Percentiles rank a stretch among this genome's conserved stretches.
Conservation (phyloP, 2,113 vertebrate species). For the Thamnophis sirtalis region DNA sequence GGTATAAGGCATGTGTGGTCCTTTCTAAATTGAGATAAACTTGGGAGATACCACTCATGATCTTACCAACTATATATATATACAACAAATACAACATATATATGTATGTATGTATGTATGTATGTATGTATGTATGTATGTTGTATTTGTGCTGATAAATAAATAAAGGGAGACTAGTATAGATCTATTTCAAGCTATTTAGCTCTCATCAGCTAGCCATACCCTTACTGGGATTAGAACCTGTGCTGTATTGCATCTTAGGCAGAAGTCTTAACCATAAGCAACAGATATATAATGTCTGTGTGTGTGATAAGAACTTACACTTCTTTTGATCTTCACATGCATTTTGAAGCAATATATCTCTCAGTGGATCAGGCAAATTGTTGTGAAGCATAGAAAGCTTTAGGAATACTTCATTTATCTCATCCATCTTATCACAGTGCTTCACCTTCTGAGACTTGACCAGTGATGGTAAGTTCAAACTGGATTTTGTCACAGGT, state of each 20-base stretch:
- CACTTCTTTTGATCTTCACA: slow-evolving; percentile 26
- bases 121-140: too few species aligned
- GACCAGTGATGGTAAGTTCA: not conserved
- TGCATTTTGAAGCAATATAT: slow-evolving; percentile 33
- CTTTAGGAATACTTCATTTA: slow-evolving; percentile 31
- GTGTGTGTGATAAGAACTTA: not conserved
- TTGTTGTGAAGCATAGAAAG: slow-evolving; percentile 44
- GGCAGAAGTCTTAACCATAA: too few species aligned
- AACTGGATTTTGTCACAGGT: not conserved
- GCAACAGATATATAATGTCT: too few species aligned
- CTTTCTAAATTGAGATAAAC: not conserved
- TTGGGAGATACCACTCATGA: not conserved
- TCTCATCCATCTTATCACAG: not conserved
- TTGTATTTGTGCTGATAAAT: too few species aligned
- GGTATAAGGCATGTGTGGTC: not conserved
- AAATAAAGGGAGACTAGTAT: too few species aligned
- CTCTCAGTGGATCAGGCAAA: slow-evolving; percentile 41
- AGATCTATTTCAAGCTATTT: too few species aligned
- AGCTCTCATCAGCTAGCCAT: too few species aligned
- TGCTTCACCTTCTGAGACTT: not conserved
- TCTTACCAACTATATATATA: not conserved
- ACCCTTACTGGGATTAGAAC: too few species aligned
- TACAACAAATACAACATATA: too few species aligned
- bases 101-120: too few species aligned
- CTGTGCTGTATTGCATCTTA: too few species aligned